Conservation (phyloP, 1,140 invertebrate species). For the Papilio machaon region DNA sequence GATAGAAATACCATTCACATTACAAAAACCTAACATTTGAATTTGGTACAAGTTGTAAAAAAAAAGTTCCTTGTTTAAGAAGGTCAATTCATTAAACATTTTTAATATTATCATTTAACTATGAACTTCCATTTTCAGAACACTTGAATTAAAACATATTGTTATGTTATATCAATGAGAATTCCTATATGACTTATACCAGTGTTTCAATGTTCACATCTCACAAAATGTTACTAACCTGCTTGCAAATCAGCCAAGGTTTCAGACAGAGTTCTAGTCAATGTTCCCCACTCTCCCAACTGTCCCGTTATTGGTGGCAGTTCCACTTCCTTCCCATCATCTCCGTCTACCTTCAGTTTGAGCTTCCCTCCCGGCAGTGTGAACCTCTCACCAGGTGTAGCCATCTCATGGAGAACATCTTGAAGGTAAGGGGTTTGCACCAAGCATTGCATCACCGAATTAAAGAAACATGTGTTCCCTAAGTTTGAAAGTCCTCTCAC, state of each 20-base stretch:
- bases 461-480: conserved; percentile 98
- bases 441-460: conserved; percentile 96
- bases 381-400: conserved; percentile 86
- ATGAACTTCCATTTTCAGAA: no score
- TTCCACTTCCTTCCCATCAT: conserved; percentile 71
- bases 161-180: no score
- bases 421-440: conserved; percentile 92
- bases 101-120: no score
- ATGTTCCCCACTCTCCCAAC: conserved; percentile 86
- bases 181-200: no score
- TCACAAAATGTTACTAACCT: conserved; percentile 51
- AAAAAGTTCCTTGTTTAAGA: background rate
- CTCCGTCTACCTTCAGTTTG: conserved; percentile 73
- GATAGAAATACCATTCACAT: conserved; percentile 12
- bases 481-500: conserved; percentile 91
- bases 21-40: conserved; percentile 26
- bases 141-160: background rate
- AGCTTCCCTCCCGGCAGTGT: conserved; percentile 86
- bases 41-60: conserved; percentile 24
- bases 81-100: background rate
- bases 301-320: conserved; percentile 86
- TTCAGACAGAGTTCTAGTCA: conserved; percentile 86
- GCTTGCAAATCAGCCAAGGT: conserved; percentile 88
- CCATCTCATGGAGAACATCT: conserved; percentile 87
- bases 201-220: no score